These are phyloP conservation scores for Cheilosia grossa DNA, from an alignment of 2,888 invertebrate genomes.

Conservation along the genomic window DNA sequence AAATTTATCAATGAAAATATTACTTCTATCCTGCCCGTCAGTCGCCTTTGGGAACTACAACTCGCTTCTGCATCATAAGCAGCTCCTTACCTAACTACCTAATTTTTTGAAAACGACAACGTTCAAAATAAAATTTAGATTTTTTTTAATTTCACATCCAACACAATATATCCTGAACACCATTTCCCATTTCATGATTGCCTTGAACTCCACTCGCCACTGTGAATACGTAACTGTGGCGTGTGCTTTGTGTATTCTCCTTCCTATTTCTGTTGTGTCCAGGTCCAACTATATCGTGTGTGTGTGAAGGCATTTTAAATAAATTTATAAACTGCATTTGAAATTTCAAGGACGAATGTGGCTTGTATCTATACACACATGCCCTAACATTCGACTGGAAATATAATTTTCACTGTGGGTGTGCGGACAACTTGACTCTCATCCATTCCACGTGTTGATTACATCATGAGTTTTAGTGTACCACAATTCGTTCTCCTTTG, in stretches of 20 bases:
- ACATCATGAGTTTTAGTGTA: constrained; percentile 41
- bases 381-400: constrained; percentile 6
- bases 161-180: not conserved
- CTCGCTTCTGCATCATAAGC: too few relatives aligned
- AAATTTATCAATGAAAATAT: too few relatives aligned
- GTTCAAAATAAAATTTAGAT: not conserved
- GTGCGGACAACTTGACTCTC: not conserved
- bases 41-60: too few relatives aligned
- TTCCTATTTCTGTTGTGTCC: constrained; percentile 16
- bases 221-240: not conserved
- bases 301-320: constrained; percentile 31
- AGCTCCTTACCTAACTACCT: too few relatives aligned
- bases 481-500: constrained; percentile 13
- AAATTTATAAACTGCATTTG: constrained; percentile 48
- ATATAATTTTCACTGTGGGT: not conserved
- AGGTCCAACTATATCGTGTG: not conserved
- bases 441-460: constrained; percentile 48
- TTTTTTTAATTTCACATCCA: constrained; percentile 4
- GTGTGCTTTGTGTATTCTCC: constrained; percentile 7
- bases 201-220: constrained; percentile 41
- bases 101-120: too few relatives aligned
- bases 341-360: constrained; percentile 42
- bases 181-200: not conserved
- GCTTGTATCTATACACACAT: not conserved
- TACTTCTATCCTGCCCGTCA: too few relatives aligned